phyloP scores from a whole-genome alignment of 2,113 vertebrate species.

The Otocyon megalotis region DNA sequence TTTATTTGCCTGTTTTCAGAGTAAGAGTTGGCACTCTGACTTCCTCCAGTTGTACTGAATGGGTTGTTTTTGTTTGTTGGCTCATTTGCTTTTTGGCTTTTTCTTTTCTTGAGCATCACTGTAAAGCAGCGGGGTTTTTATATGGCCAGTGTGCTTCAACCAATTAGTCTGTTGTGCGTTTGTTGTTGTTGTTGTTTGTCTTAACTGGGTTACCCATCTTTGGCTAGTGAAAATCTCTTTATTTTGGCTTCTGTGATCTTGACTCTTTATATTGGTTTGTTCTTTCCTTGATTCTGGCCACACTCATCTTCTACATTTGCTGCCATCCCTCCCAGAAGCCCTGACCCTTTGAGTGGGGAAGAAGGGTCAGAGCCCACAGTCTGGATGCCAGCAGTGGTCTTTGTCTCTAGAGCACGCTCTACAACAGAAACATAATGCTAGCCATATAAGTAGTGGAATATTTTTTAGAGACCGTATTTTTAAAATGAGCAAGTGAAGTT shows the following conservation, averaged over 20 bases:
- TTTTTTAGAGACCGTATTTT: neutral
- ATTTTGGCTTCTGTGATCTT: neutral
- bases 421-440: neutral
- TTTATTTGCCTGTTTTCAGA: neutral
- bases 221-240: neutral
- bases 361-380: neutral
- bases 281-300: neutral
- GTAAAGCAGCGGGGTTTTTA: neutral
- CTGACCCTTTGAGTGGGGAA: neutral
- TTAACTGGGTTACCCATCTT: neutral
- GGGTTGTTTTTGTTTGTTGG: neutral
- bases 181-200: neutral
- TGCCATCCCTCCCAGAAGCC: neutral
- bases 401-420: neutral
- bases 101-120: neutral
- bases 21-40: neutral
- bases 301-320: neutral
- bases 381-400: no score
- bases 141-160: neutral
- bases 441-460: neutral
- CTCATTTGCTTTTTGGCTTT: neutral
- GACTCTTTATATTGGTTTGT: neutral
- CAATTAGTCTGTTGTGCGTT: neutral
- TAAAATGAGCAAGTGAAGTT: neutral
- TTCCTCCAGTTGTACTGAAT: neutral